Base-by-base conservation (phyloP, 2,888 invertebrate species). In the Opisthograptis luteolata region DNA sequence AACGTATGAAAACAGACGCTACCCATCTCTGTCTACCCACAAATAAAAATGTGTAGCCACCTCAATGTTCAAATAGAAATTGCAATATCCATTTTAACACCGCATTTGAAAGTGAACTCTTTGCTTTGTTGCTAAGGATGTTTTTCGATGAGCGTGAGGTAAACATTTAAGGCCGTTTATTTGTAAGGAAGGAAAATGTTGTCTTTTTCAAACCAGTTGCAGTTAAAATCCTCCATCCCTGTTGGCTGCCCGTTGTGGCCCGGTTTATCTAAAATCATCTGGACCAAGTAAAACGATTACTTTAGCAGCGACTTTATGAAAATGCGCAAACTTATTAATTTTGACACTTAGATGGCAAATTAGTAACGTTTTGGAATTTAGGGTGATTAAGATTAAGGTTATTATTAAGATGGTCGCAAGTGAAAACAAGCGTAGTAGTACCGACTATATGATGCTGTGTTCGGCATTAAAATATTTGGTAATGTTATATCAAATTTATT, bases 131-230 rank as follows among this genome's bases (percentile, higher is more conserved):
- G 1, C 3, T 79, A 79, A 50, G 69, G 67, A 66, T 58, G 45
- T 57, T 64, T 73, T 76, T 81, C 24, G 51, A 12, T 9, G 40
- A 31, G 22, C 35, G 14, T 3, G 1, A 5, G 1, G 9, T 6
- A 31, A 55, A 66, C 63, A 67, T 72, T 66, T 78, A 81, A 72
- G 67, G 68, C 73, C 55, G 49, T 79, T 74, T 73, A 64, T 65
- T 66, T 63, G 55, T 70, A 60, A 43, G 58, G 57, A 55, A 62
- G 70, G 75, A 76, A 87, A 87, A 87, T 84, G 86, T 87, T 89
- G 88, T 87, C 88, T 88, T 89, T 88, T 88, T 89, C 87, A 77
- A 86, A 84, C 87, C 83, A 87, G 85, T 84, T 81, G 84, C 85
- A 83, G 84, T 87, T 83, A 79, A 86, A 88, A 87, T 87, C 75